Conservation (phyloP, 2,797 vertebrate genomes). For the Danionella dracula region DNA sequence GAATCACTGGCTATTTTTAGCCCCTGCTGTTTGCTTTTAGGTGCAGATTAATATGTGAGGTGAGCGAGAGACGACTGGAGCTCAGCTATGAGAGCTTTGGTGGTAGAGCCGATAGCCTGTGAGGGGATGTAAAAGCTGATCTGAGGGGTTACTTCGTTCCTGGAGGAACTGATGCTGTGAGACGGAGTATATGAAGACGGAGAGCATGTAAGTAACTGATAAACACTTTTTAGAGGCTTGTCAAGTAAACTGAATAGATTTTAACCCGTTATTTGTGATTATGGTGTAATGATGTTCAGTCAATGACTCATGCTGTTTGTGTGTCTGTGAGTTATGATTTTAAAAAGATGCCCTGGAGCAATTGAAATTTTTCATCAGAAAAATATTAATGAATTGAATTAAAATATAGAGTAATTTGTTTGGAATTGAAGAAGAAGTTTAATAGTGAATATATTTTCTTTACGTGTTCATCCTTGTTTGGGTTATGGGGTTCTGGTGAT, state of each 20-base stretch:
- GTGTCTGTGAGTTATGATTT: too few species aligned
- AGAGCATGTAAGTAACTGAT: neutral
- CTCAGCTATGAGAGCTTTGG: slow-evolving; percentile 3
- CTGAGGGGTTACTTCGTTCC: neutral
- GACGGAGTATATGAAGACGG: neutral
- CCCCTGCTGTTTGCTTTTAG: slow-evolving; percentile 34
- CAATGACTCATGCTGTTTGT: too few species aligned
- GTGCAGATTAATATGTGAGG: slow-evolving; percentile 44
- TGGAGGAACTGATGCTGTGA: neutral
- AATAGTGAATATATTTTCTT: too few species aligned
- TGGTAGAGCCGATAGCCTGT: neutral
- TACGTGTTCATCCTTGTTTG: too few species aligned
- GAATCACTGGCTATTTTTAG: slow-evolving; percentile 45
- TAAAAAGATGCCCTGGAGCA: too few species aligned
- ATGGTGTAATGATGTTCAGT: too few species aligned
- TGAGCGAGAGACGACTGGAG: slow-evolving; percentile 18
- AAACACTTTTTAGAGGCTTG: neutral
- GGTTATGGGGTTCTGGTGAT: too few species aligned
- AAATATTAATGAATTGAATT: too few species aligned
- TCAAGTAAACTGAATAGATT: neutral
- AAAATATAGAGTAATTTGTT: too few species aligned
- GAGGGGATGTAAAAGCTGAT: slow-evolving; percentile 22
- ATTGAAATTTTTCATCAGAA: too few species aligned
- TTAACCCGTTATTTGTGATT: neutral
- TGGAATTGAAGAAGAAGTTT: too few species aligned